Evolutionary conservation across 2,113 vertebrate species (phyloP).

Genomic region (Cathartes aura): DNA sequence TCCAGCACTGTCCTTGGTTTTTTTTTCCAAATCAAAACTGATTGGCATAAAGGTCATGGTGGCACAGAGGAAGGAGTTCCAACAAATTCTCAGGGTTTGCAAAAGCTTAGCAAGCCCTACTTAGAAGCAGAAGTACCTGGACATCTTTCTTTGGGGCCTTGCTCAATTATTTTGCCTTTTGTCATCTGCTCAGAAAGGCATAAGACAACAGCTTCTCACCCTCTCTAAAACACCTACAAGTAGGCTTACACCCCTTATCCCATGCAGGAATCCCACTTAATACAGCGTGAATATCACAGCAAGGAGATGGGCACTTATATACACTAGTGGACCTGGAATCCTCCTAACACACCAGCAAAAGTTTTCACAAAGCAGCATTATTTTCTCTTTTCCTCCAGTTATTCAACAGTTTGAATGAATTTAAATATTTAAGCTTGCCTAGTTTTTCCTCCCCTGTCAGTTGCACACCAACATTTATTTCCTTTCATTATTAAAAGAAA

Average conservation of each 20-base stretch:
- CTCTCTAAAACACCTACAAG: background rate
- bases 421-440: slow-evolving; percentile 33
- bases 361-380: background rate
- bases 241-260: background rate
- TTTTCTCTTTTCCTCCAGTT: background rate
- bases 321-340: background rate
- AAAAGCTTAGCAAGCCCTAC: background rate
- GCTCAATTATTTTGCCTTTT: background rate
- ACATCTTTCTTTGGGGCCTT: background rate
- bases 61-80: background rate
- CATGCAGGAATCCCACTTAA: background rate
- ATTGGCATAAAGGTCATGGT: background rate
- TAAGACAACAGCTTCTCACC: background rate
- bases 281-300: background rate
- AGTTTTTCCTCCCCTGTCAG: background rate
- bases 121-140: background rate
- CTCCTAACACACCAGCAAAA: background rate
- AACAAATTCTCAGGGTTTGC: background rate
- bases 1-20: background rate
- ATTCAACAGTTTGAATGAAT: slow-evolving; percentile 34
- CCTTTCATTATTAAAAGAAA: slow-evolving; percentile 65
- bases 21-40: background rate
- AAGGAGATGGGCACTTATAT: background rate
- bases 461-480: slow-evolving; percentile 41
- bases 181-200: background rate